Conservation (phyloP, 2,888 invertebrate genomes). For the Trilocha varians region DNA sequence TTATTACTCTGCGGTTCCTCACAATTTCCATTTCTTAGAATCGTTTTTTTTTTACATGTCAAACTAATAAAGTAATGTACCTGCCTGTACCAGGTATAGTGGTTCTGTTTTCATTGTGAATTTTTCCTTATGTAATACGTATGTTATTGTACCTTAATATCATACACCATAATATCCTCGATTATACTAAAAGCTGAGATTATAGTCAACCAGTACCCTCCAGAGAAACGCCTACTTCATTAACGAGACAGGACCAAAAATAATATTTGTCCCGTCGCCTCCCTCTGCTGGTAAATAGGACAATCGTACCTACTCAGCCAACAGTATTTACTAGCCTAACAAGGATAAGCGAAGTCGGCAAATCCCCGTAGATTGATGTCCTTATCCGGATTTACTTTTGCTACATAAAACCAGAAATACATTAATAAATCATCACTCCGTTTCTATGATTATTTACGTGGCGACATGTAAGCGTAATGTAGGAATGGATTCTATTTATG, state of each 20-base stretch:
- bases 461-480: too few species aligned
- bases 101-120: too few species aligned
- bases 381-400: slow-evolving; percentile 7
- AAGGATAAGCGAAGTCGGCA: slow-evolving; percentile 19
- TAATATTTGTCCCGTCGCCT: background rate
- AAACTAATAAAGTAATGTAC: too few species aligned
- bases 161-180: too few species aligned
- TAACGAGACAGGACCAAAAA: slow-evolving; percentile 1
- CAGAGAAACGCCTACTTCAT: slow-evolving; percentile 1
- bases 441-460: too few species aligned
- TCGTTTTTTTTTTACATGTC: too few species aligned
- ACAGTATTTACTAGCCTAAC: slow-evolving; percentile 10
- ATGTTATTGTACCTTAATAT: too few species aligned
- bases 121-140: too few species aligned
- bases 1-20: too few species aligned
- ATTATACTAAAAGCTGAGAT: slow-evolving; percentile 6
- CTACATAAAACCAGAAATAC: background rate
- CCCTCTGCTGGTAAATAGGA: background rate
- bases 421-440: background rate
- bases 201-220: slow-evolving; percentile 6
- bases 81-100: too few species aligned
- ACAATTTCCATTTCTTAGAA: too few species aligned
- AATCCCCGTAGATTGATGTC: slow-evolving; percentile 37
- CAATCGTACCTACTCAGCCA: background rate
- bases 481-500: too few species aligned